Conservation (phyloP, 2,888 invertebrate genomes). For the Synergus gifuensis region DNA sequence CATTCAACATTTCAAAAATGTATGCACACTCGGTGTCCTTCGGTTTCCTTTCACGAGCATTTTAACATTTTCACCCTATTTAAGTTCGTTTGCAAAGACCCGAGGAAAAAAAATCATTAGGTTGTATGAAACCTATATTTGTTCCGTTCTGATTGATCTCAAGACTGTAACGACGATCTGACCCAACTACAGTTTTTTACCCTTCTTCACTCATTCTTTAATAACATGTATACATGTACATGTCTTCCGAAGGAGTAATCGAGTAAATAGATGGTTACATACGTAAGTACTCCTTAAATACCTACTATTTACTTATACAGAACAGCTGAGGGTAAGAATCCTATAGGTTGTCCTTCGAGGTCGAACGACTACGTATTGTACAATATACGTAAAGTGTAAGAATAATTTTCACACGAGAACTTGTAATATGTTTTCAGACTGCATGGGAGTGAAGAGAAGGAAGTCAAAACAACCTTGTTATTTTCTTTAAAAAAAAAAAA, state of each 20-base stretch:
- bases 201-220: not conserved
- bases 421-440: not conserved
- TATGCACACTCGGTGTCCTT: not conserved
- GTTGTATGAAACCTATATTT: conserved; percentile 61
- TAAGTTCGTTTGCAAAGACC: not conserved
- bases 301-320: conserved; percentile 48
- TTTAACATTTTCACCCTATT: not conserved
- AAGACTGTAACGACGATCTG: conserved; percentile 61
- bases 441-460: too few relatives aligned
- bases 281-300: conserved; percentile 53
- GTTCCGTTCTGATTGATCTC: conserved; percentile 60
- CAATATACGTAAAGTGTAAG: not conserved
- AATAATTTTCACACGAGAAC: conserved; percentile 42
- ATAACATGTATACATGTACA: not conserved
- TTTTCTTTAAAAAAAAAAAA: too few relatives aligned
- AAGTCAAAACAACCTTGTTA: too few relatives aligned
- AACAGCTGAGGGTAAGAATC: conserved; percentile 53
- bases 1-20: not conserved
- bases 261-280: conserved; percentile 50
- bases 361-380: conserved; percentile 54
- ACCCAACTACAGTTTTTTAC: conserved; percentile 6
- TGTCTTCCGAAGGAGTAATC: conserved; percentile 49
- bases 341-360: conserved; percentile 55
- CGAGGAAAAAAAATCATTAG: conserved; percentile 46
- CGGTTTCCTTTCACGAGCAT: too few relatives aligned